Conservation (phyloP, 2,888 invertebrate species). For the Copidosoma aretas region DNA sequence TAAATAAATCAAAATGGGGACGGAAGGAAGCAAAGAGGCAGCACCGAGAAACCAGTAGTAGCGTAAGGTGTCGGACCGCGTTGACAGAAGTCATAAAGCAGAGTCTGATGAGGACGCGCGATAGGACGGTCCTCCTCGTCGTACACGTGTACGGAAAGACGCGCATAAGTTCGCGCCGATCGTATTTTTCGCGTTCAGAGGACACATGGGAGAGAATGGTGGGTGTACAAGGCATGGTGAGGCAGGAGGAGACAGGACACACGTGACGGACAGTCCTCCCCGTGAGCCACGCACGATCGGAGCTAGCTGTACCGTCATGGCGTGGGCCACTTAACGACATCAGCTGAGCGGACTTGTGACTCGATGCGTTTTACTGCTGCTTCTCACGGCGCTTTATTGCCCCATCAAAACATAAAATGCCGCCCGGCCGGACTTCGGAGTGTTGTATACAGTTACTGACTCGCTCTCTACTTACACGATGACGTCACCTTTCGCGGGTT, state of each 20-base stretch:
- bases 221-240: too few species aligned
- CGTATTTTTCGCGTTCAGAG: slow-evolving; percentile 18
- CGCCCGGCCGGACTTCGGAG: slow-evolving; percentile 38
- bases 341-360: slow-evolving; percentile 61
- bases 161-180: too few species aligned
- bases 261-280: slow-evolving; percentile 15
- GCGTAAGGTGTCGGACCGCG: too few species aligned
- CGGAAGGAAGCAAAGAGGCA: too few species aligned
- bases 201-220: background rate
- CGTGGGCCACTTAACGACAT: slow-evolving; percentile 60
- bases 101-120: slow-evolving; percentile 37
- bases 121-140: slow-evolving; percentile 16
- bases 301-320: slow-evolving; percentile 8
- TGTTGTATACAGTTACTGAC: too few species aligned
- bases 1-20: too few species aligned
- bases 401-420: slow-evolving; percentile 63
- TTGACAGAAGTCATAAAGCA: too few species aligned
- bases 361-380: slow-evolving; percentile 63
- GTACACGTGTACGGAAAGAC: too few species aligned
- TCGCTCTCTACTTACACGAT: too few species aligned
- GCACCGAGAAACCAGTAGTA: too few species aligned
- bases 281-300: background rate
- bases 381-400: slow-evolving; percentile 62
- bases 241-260: background rate
- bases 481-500: background rate